Evolutionary conservation across 64 coral and sea anemone species (phyloP).

Genomic region (Acropora yongei): DNA sequence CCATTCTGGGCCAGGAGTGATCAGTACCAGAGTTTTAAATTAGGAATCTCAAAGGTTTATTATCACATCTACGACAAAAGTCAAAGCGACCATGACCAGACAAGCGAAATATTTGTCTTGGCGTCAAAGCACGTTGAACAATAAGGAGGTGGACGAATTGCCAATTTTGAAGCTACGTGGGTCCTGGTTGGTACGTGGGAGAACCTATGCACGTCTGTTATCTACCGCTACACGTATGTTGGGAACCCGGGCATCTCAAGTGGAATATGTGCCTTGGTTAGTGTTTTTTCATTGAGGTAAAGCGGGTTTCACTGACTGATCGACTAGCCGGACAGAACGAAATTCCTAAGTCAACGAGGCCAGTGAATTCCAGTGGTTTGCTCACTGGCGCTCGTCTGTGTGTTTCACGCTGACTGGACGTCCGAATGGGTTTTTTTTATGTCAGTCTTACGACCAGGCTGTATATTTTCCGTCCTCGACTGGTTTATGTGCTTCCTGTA

Average conservation of each 20-base stretch:
- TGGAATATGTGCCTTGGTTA: neutral
- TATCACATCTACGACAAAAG: conserved; percentile 13
- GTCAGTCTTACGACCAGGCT: too few species aligned
- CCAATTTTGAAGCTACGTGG: conserved; percentile 31
- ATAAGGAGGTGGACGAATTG: conserved; percentile 2
- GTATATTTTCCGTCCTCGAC: too few species aligned
- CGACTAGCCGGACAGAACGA: neutral
- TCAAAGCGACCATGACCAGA: neutral
- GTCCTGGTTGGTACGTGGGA: conserved; percentile 57
- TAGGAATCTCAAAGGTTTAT: neutral
- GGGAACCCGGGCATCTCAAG: neutral
- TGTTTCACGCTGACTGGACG: too few species aligned
- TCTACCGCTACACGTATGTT: neutral
- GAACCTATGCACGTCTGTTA: conserved; percentile 7
- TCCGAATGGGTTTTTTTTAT: too few species aligned
- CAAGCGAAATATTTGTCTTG: neutral
- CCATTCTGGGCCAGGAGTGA: conserved; percentile 46
- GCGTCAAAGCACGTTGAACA: conserved; percentile 15
- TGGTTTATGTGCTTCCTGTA: too few species aligned
- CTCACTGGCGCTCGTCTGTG: too few species aligned
- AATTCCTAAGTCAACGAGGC: too few species aligned
- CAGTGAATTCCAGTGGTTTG: too few species aligned
- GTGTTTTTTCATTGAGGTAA: neutral
- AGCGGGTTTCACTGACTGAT: neutral
- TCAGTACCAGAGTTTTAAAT: neutral